Evolutionary conservation across 2,797 vertebrate species (phyloP).

Genomic region (Lithobates pipiens): DNA sequence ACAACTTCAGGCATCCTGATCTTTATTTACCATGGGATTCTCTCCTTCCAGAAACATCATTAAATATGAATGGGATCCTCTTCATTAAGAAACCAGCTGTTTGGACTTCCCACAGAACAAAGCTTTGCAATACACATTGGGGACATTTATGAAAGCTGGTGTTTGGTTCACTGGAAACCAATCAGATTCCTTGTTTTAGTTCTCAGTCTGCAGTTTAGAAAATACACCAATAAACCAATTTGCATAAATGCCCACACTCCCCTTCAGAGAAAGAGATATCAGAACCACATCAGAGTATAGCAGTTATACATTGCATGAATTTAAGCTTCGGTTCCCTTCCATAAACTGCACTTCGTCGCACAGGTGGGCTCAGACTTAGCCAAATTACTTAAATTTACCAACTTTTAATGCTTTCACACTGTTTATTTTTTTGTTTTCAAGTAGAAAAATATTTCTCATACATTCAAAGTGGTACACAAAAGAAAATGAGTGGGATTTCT

Average conservation of each 20-base stretch:
- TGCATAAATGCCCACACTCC: not conserved
- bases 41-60: slow-evolving; percentile 21
- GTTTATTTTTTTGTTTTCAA: slow-evolving; percentile 85
- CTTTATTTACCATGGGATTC: slow-evolving; percentile 21
- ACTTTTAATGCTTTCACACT: slow-evolving; percentile 85
- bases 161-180: not conserved
- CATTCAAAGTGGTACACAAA: slow-evolving; percentile 89
- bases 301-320: not conserved
- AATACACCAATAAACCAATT: not conserved
- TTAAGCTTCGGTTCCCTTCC: slow-evolving; percentile 10
- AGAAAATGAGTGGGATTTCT: slow-evolving; percentile 83
- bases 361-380: slow-evolving; percentile 43
- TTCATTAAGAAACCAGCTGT: slow-evolving; percentile 24
- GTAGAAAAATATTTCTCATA: slow-evolving; percentile 91
- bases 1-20: slow-evolving; percentile 1
- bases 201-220: not conserved
- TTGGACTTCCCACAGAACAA: slow-evolving; percentile 5
- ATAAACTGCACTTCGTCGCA: slow-evolving; percentile 14
- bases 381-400: slow-evolving; percentile 90
- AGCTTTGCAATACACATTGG: not conserved
- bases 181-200: not conserved
- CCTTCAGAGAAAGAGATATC: not conserved
- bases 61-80: slow-evolving; percentile 27
- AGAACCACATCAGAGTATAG: not conserved
- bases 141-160: not conserved